Base-by-base conservation (phyloP, 1,140 invertebrate species). In the Macrobrachium rosenbergii region DNA sequence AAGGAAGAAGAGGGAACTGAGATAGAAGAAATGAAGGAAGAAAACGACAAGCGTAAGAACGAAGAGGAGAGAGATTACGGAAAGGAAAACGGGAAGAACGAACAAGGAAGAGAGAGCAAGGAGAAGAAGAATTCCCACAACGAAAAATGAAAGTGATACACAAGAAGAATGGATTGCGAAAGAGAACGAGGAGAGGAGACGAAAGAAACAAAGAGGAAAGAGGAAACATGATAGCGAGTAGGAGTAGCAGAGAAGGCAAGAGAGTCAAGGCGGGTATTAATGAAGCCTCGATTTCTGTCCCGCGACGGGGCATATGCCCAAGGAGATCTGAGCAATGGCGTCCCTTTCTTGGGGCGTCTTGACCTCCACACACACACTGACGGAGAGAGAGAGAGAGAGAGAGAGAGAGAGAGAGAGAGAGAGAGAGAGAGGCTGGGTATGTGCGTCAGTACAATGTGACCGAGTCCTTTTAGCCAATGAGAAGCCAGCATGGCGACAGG, bases 351-450 rank as follows among this genome's bases (percentile, higher is more conserved):
- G 52, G 52, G 52, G 52, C 52, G 12, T 17, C 45, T 58, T 77
- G 75, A 52, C 75, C 75, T 77, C 59, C 59, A 6, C 45, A 77
- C 14, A 23, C 59, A 6, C 45, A 77, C 14, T 19, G 72, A 75
- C 14, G 52, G 69, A 73, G 69, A 73, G 69, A 73, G 69, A 73
- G 69, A 75, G 28, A 75, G 72, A 75, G 72, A 75, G 72, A 75
- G 72, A 75, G 72, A 75, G 72, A 75, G 72, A 75, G 72, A 75
- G 72, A 75, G 72, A 75, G 72, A 75, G 72, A 75, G 75, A 77
- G 75, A 77, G 75, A 77, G 75, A 77, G 75, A 77, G 75, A 77
- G 12, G 52, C 52, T 52, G 52, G 52, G 52, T 52, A 52, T 19
- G 75, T 75, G 23, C n/a, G 28, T 28, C 10, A 7, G 19, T 45